Evolutionary conservation across 2,888 invertebrate genomes (phyloP), one percentile per base, ranked within the genome.

Genomic region (Xestia c-nigrum): DNA sequence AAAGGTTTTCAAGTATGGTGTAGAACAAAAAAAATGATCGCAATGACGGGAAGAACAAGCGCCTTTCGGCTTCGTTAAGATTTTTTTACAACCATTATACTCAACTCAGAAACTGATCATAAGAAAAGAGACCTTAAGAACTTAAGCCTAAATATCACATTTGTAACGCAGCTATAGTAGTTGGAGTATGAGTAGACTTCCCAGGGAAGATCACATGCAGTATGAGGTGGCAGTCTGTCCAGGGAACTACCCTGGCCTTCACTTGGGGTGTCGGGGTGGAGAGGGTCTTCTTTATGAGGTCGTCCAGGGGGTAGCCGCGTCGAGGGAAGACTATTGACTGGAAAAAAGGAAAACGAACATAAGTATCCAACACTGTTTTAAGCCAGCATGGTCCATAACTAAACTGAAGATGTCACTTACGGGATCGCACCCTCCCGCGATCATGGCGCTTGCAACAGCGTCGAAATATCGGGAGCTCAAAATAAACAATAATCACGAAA

Each of bases 261-360:
- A 96, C 87, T 40, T 91, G 91, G 0, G 95, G 94, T 0, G 81
- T 73, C 1, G 91, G 83, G 0, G 93, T 88, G 0, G 91, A 72
- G 2, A 93, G 83, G 5, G 92, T 92, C 88, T 94, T 93, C 89
- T 92, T 92, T 43, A 95, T 91, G 2, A 96, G 87, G 14, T 94
- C 92, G 64, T 95, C 92, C 43, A 96, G 90, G 0, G 95, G 95
- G 81, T 91, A 96, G 3, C 95, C 95, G 9, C 91, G 90, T 0
- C 96, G 93, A 0, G 96, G 96, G 78, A 95, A 96, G 0, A 96
- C 95, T 69, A 83, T 93, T 0, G 92, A 92, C 96, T 96, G 94
- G 0, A 88, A 89, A 63, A 65, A 24, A 71, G 7, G 59, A 64
- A 73, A 61, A 50, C 46, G 2, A 0, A 31, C 2, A 5, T 71